A percentile compares a stretch with the other conserved stretches of the same genome.
phyloP scores from a whole-genome alignment of 2,888 invertebrate species.

The Perizoma flavofasciatum region DNA sequence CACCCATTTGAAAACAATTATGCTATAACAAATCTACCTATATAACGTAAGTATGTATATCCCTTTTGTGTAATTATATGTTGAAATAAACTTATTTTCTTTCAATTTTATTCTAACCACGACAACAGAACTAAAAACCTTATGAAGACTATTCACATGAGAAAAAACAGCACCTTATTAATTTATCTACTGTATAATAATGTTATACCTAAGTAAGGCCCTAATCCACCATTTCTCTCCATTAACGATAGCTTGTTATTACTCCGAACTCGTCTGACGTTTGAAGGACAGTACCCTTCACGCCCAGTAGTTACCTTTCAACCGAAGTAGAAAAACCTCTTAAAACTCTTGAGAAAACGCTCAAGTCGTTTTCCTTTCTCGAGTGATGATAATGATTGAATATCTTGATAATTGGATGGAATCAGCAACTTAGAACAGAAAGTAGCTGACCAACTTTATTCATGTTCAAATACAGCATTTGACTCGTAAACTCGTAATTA shows the following conservation, averaged over 20 bases:
- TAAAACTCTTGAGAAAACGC: not conserved
- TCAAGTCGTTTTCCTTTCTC: slow-evolving; percentile 4
- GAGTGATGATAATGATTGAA: not conserved
- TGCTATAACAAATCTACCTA: too few relatives aligned
- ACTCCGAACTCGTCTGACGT: not conserved
- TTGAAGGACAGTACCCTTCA: not conserved
- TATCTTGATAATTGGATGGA: not conserved
- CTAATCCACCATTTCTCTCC: not conserved
- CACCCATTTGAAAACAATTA: too few relatives aligned
- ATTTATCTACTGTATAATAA: too few relatives aligned
- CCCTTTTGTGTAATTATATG: too few relatives aligned
- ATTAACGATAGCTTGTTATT: not conserved
- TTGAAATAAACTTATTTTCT: too few relatives aligned
- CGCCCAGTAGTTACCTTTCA: slow-evolving; percentile 10
- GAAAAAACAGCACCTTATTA: too few relatives aligned
- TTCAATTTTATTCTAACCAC: too few relatives aligned
- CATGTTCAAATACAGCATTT: too few relatives aligned
- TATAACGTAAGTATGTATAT: too few relatives aligned
- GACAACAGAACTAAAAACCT: too few relatives aligned
- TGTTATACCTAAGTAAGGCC: too few relatives aligned
- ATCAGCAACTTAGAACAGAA: not conserved
- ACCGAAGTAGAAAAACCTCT: slow-evolving; percentile 2
- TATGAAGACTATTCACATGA: too few relatives aligned
- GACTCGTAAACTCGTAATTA: not conserved
- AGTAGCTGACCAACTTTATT: not conserved